Evolutionary conservation across 2,797 vertebrate species (phyloP).

Genomic region (Tinamus major): DNA sequence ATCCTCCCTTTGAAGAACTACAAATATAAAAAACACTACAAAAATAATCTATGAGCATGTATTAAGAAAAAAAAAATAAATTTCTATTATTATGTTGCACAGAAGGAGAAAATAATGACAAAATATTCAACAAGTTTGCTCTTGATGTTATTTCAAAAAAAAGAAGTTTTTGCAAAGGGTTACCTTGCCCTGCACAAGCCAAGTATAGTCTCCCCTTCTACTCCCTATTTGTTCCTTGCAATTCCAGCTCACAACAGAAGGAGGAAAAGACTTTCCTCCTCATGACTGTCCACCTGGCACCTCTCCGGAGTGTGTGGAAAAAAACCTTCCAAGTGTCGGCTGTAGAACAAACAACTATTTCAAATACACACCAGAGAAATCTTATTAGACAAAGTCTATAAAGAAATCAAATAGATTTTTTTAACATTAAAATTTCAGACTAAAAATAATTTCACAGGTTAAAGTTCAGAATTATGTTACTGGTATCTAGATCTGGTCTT

Average conservation of each 20-base stretch:
- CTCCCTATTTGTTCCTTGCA: not conserved
- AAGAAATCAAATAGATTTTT: not conserved
- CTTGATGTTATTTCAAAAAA: not conserved
- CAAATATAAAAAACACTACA: not conserved
- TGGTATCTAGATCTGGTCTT: not conserved
- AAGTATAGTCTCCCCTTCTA: not conserved
- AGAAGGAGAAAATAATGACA: not conserved
- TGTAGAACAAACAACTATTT: not conserved
- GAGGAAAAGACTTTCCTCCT: slow-evolving; percentile 61
- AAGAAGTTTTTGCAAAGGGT: not conserved
- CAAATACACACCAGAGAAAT: not conserved
- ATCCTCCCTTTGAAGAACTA: not conserved
- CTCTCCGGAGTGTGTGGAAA: slow-evolving; percentile 21
- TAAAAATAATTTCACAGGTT: not conserved
- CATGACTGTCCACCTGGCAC: slow-evolving; percentile 60
- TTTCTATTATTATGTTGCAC: not conserved
- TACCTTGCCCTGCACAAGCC: not conserved
- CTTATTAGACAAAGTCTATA: not conserved
- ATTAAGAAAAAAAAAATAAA: not conserved
- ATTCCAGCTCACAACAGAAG: slow-evolving; percentile 32
- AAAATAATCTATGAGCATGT: not conserved
- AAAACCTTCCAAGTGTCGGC: not conserved
- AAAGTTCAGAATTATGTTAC: not conserved
- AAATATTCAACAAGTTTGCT: not conserved
- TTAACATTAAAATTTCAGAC: not conserved